A percentile compares a stretch with the other conserved stretches of the same genome.
These are phyloP conservation scores for Drymonia ruficornis DNA, from an alignment of 2,888 invertebrate genomes.

Conservation along the genomic window DNA sequence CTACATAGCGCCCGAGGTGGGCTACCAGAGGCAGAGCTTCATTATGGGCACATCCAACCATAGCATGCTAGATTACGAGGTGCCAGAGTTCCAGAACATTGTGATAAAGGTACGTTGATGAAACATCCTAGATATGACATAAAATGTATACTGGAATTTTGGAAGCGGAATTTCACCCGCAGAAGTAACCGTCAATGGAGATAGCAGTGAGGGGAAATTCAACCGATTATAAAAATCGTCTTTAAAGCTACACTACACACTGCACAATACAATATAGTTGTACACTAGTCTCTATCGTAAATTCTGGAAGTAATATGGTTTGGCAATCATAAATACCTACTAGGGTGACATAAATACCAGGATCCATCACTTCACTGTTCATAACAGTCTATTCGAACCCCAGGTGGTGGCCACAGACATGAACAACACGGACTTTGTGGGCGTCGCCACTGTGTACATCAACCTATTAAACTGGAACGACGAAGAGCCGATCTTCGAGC, in stretches of 20 bases:
- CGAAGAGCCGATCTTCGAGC: slow-evolving; percentile 86
- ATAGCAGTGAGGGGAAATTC: too few species aligned
- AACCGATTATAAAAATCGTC: too few species aligned
- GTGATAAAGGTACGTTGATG: slow-evolving; percentile 61
- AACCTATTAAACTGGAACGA: slow-evolving; percentile 88
- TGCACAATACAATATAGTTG: too few species aligned
- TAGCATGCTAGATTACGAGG: slow-evolving; percentile 85
- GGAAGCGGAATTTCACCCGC: too few species aligned
- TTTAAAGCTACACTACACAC: too few species aligned
- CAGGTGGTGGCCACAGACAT: slow-evolving; percentile 68
- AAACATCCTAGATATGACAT: slow-evolving; percentile 41
- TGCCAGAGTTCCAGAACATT: slow-evolving; percentile 73
- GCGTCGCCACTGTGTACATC: slow-evolving; percentile 73
- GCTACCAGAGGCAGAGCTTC: slow-evolving; percentile 85
- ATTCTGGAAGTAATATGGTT: too few species aligned
- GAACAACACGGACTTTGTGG: slow-evolving; percentile 53
- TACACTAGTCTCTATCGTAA: too few species aligned
- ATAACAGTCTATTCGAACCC: too few species aligned
- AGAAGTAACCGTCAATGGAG: too few species aligned
- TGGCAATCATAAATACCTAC: too few species aligned
- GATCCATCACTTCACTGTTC: background rate
- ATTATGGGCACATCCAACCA: slow-evolving; percentile 83
- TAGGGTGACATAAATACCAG: too few species aligned
- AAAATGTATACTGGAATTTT: too few species aligned
- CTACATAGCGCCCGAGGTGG: slow-evolving; percentile 84